These are phyloP conservation scores for Pseudococcus jackbeardsleyi DNA, from an alignment of 2,888 invertebrate genomes.

Conservation along the genomic window DNA sequence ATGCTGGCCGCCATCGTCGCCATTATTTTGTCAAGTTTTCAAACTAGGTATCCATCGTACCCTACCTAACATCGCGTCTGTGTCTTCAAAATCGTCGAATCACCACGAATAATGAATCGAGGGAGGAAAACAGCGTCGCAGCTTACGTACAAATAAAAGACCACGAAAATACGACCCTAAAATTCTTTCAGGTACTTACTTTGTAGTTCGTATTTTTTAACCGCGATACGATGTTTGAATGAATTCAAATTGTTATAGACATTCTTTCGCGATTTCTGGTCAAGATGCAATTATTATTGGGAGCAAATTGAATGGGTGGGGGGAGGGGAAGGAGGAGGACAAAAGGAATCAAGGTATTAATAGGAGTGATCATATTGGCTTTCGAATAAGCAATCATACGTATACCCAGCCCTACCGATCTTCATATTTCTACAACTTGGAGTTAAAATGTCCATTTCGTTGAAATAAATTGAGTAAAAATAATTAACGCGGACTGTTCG, in stretches of 20 bases:
- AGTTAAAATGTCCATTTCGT: constrained; percentile 45
- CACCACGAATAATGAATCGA: constrained; percentile 31
- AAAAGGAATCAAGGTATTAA: neutral
- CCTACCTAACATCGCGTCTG: too few relatives aligned
- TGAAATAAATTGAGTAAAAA: constrained; percentile 14
- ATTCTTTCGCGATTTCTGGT: neutral
- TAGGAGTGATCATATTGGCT: neutral
- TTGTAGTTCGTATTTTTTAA: too few relatives aligned
- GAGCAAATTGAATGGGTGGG: neutral
- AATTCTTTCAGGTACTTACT: neutral
- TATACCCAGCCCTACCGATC: too few relatives aligned
- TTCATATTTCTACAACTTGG: neutral
- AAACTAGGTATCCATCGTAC: neutral
- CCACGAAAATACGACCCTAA: neutral
- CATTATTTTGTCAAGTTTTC: constrained; percentile 43
- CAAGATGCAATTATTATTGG: neutral
- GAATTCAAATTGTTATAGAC: neutral
- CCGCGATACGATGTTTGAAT: too few relatives aligned
- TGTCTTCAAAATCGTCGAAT: constrained; percentile 18
- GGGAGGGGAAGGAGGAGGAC: neutral
- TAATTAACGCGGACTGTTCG: constrained; percentile 7
- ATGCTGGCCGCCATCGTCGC: neutral
- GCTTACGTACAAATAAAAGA: too few relatives aligned
- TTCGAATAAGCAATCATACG: neutral
- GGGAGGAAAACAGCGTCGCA: neutral